Base-by-base conservation (phyloP, 2,113 vertebrate species). In the Oceanodroma tethys region DNA sequence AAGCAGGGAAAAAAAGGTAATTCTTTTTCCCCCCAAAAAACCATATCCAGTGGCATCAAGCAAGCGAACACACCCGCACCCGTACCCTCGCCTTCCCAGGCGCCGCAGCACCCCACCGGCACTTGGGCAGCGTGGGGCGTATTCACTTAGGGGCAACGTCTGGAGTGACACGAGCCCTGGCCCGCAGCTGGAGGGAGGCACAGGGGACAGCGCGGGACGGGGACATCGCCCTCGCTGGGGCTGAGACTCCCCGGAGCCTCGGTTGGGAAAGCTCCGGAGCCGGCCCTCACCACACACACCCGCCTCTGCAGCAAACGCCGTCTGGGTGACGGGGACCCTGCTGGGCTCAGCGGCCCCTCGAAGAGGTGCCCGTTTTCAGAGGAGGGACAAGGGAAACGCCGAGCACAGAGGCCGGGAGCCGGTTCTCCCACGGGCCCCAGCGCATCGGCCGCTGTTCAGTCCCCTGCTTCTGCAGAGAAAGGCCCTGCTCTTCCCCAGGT, bases 41-140 rank as follows among this genome's bases (percentile, higher is more conserved):
- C 0, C 11, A 14, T 0, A 30, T 3, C 7, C 45, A 26, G 6
- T 17, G 34, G 11, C 56, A 60, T 32, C 3, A 29, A 72, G 27
- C 18, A 58, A 76, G 19, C 5, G 40, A 53, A 50, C n/a, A 42
- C 43, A 63, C 30, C 32, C 14, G 1, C 36, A 48, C 19, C 14
- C 5, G 1, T 8, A 11, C 4, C 27, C 45, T 36, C 4, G 0
- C 30, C 59, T 7, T 11, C 84, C 53, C 67, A n/a, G 10, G 27
- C 9, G 42, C 62, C 14, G 30, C 52, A 66, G 66, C 56, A 50
- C 40, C 38, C 20, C 50, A 9, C 22, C 14, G 6, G 4, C 9
- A 1, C 19, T 10, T 1, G 0, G 29, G 42, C 43, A 10, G 8
- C 17, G n/a, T 6, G 19, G 52, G 25, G 7, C 18, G 1, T 9